Percentiles rank a stretch among this genome's conserved stretches.
Evolutionary conservation across 2,888 invertebrate genomes (phyloP).

Genomic region (Argyra leucocephala): DNA sequence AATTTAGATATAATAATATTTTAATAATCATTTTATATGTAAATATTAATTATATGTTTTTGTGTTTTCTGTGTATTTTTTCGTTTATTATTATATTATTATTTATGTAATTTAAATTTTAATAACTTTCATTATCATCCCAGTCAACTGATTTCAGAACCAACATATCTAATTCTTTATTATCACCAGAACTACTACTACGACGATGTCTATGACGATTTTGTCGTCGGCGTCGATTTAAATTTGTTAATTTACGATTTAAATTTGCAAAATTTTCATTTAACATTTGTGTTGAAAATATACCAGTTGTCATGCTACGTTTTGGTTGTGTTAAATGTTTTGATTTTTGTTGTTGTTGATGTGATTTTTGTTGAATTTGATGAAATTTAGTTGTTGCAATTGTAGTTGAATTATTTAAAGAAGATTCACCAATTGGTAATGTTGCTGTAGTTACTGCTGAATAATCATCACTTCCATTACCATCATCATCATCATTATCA

Average conservation of each 20-base stretch:
- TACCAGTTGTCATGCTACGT: constrained; percentile 34
- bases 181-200: constrained; percentile 40
- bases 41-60: too few species aligned
- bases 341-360: constrained; percentile 14
- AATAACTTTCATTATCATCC: constrained; percentile 44
- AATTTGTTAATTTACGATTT: constrained; percentile 41
- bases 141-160: constrained; percentile 43
- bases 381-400: constrained; percentile 35
- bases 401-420: constrained; percentile 33
- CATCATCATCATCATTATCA: constrained; percentile 21
- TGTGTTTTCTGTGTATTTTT: too few species aligned
- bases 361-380: constrained; percentile 34
- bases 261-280: constrained; percentile 34
- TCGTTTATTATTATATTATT: background rate
- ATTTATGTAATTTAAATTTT: constrained; percentile 29
- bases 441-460: constrained; percentile 8
- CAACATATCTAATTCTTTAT: constrained; percentile 41
- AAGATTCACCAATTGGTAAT: constrained; percentile 10
- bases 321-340: constrained; percentile 32
- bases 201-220: constrained; percentile 30
- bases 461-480: constrained; percentile 23
- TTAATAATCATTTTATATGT: background rate
- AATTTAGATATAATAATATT: background rate
- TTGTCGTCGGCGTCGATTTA: constrained; percentile 31
- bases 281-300: constrained; percentile 37